phyloP scores from a whole-genome alignment of 2,113 vertebrate genomes.

The Pica pica region DNA sequence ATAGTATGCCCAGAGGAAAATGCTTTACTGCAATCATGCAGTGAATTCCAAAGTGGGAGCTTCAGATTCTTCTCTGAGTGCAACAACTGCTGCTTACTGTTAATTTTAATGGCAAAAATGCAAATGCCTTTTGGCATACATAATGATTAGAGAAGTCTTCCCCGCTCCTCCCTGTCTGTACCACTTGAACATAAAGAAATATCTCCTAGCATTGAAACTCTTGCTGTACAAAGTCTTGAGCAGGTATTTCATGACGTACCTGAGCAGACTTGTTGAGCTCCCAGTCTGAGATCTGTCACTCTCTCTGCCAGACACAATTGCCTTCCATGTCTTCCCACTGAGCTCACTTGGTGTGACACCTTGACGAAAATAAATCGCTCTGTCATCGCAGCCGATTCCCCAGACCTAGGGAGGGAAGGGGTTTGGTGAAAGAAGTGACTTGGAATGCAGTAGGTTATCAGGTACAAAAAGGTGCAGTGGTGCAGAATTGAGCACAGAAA shows the following conservation, averaged over 20 bases:
- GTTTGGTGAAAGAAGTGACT: neutral
- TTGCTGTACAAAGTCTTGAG: neutral
- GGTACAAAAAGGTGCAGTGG: neutral
- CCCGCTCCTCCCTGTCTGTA: neutral
- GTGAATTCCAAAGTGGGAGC: neutral
- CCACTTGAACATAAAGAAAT: neutral
- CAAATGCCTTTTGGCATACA: neutral
- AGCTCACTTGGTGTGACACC: constrained; percentile 90
- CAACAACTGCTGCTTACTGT: neutral
- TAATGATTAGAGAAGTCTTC: neutral
- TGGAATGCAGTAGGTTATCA: neutral
- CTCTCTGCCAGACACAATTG: constrained; percentile 77
- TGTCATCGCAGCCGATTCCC: constrained; percentile 84
- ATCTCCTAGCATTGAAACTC: neutral
- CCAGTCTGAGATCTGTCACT: constrained; percentile 85
- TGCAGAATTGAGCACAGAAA: neutral
- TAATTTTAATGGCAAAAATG: neutral
- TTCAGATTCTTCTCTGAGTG: neutral
- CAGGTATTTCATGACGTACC: constrained; percentile 65
- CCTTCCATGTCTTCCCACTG: constrained; percentile 93
- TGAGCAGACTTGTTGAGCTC: constrained; percentile 85
- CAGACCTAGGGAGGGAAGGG: constrained; percentile 78
- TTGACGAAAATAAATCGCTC: constrained; percentile 87
- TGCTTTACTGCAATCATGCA: neutral
- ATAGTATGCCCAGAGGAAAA: neutral